Percentiles rank a stretch among this genome's conserved stretches.
These are phyloP conservation scores for Mesoligia furuncula DNA, from an alignment of 2,888 invertebrate species.

Conservation along the genomic window DNA sequence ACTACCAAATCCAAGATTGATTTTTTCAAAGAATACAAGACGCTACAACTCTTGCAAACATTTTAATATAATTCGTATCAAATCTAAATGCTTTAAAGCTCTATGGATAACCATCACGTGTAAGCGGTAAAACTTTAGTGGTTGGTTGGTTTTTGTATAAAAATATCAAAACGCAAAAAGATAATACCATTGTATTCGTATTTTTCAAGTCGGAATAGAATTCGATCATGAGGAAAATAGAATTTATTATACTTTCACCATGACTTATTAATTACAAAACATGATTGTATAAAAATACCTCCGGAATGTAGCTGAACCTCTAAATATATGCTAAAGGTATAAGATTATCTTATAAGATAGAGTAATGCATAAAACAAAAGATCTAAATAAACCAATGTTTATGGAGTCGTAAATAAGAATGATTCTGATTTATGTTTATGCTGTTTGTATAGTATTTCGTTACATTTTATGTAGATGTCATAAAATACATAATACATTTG, in stretches of 20 bases:
- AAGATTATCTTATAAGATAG: conserved; percentile 12
- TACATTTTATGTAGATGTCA: conserved; percentile 41
- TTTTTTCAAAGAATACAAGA: neutral
- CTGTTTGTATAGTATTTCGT: conserved; percentile 45
- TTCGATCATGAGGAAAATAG: conserved; percentile 10
- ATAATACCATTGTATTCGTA: conserved; percentile 29
- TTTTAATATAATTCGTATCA: neutral
- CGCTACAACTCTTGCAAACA: neutral
- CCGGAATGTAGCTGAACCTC: conserved; percentile 8
- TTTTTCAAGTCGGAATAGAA: conserved; percentile 30
- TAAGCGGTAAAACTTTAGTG: conserved; percentile 10
- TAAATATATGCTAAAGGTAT: conserved; percentile 21
- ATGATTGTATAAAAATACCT: conserved; percentile 15
- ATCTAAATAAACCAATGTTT: conserved; percentile 35
- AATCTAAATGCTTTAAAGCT: conserved; percentile 10
- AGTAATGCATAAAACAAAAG: conserved; percentile 49
- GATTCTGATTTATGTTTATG: conserved; percentile 40
- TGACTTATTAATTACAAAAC: conserved; percentile 19
- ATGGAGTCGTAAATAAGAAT: conserved; percentile 48
- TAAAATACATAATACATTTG: conserved; percentile 51
- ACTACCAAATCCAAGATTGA: neutral
- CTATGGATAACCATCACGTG: neutral
- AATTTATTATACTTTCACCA: conserved; percentile 27
- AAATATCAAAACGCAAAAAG: conserved; percentile 13
- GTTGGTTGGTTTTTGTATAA: conserved; percentile 18